Conservation (phyloP, 37 sponge, comb jelly and placozoan species). For the Lycopodina hypogea region DNA sequence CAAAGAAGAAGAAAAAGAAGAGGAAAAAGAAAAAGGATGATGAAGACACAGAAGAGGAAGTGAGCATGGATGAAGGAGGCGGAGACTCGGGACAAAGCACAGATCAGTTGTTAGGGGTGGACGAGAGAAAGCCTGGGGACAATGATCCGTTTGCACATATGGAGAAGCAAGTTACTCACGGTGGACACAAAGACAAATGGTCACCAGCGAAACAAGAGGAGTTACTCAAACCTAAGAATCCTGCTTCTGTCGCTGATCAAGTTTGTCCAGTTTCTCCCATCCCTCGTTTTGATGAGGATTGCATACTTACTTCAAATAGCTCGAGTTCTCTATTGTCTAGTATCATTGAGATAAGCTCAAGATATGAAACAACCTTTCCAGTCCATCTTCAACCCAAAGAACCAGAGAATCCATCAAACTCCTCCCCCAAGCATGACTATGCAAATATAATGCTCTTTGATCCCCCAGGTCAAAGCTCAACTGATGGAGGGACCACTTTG, state of each 20-base stretch:
- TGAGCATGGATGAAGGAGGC: background rate
- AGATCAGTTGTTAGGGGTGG: too few species aligned
- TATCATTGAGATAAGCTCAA: background rate
- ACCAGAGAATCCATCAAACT: background rate
- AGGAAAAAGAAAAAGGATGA: background rate
- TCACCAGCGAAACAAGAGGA: too few species aligned
- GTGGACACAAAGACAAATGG: too few species aligned
- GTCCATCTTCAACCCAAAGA: background rate
- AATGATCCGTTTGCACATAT: too few species aligned
- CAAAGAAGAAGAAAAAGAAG: constrained; percentile 2
- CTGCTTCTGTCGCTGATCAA: too few species aligned
- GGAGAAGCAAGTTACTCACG: too few species aligned
- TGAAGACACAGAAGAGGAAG: background rate
- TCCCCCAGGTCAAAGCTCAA: background rate
- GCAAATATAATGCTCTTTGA: background rate
- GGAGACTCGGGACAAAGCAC: background rate
- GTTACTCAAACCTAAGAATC: too few species aligned
- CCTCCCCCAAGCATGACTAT: background rate
- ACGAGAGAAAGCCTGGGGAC: background rate
- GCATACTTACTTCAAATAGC: background rate
- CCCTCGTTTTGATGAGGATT: background rate
- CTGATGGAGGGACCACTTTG: background rate
- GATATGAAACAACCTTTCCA: constrained; percentile 7
- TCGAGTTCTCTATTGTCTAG: background rate
- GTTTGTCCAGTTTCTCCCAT: background rate